These are phyloP conservation scores for Uria aalge DNA, from an alignment of 2,113 vertebrate genomes.

Conservation along the genomic window DNA sequence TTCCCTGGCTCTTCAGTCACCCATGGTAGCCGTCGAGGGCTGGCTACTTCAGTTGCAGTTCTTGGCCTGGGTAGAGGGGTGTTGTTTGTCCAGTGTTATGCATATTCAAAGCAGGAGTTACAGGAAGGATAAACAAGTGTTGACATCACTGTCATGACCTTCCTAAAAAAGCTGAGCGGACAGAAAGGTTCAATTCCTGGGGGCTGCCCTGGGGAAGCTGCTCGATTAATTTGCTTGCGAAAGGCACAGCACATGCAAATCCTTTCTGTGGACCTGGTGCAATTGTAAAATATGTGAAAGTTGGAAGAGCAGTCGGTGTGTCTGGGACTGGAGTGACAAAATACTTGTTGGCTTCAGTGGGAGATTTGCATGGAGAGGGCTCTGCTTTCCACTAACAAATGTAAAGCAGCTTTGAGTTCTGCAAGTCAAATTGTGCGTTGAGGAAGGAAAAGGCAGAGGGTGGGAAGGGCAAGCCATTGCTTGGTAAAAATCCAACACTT, in stretches of 20 bases:
- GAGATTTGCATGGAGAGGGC: background rate
- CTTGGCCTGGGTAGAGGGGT: background rate
- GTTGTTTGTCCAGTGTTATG: background rate
- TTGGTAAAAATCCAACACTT: background rate
- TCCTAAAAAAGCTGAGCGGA: background rate
- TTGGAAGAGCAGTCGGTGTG: background rate
- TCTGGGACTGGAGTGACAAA: background rate
- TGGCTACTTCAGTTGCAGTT: accelerated
- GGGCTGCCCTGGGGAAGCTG: background rate
- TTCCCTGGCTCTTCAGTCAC: background rate
- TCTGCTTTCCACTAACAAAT: background rate
- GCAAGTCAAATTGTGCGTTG: background rate
- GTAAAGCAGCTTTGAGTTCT: background rate
- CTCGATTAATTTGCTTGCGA: background rate
- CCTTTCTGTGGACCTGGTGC: accelerated
- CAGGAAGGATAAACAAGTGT: background rate
- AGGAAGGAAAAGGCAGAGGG: background rate
- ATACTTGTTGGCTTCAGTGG: background rate
- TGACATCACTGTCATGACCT: background rate
- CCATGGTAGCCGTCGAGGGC: accelerated
- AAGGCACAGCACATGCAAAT: background rate
- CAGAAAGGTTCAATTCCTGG: background rate
- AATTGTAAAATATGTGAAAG: background rate
- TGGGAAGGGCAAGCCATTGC: background rate
- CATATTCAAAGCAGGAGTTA: background rate